Conservation (phyloP, 2,888 invertebrate genomes). For the Pristionchus japonicus region DNA sequence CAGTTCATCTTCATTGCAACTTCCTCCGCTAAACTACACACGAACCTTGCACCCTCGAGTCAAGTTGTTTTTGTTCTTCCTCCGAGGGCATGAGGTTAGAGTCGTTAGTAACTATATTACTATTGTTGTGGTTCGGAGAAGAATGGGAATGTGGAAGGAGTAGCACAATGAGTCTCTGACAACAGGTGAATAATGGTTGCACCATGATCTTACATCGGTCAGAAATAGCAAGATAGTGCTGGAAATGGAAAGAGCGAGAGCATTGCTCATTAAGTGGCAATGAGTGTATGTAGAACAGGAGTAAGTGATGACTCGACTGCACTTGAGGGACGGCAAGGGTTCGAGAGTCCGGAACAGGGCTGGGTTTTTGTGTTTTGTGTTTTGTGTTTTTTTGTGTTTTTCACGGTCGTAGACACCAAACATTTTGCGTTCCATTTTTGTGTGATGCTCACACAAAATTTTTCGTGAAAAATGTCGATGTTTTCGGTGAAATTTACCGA, state of each 20-base stretch:
- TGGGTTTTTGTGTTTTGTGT: too few species aligned
- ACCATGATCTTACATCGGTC: neutral
- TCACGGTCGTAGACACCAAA: too few species aligned
- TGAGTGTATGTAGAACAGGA: neutral
- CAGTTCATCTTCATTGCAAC: neutral
- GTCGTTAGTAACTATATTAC: neutral
- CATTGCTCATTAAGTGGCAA: neutral
- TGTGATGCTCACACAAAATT: too few species aligned
- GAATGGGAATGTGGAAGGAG: neutral
- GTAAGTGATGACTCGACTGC: neutral
- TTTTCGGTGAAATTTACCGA: too few species aligned
- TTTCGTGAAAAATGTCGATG: too few species aligned
- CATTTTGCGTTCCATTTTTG: too few species aligned
- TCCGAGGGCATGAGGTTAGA: neutral
- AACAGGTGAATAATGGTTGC: neutral
- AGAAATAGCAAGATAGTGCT: neutral
- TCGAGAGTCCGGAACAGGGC: neutral
- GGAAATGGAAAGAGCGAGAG: neutral
- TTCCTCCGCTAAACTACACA: neutral
- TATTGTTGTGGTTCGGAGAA: neutral
- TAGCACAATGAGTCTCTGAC: neutral
- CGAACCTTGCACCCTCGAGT: neutral
- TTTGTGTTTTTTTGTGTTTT: too few species aligned
- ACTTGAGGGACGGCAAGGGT: neutral
- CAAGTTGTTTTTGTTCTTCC: constrained; percentile 8